Evolutionary conservation across 2,888 invertebrate species (phyloP).

Genomic region (Torymus auratus): DNA sequence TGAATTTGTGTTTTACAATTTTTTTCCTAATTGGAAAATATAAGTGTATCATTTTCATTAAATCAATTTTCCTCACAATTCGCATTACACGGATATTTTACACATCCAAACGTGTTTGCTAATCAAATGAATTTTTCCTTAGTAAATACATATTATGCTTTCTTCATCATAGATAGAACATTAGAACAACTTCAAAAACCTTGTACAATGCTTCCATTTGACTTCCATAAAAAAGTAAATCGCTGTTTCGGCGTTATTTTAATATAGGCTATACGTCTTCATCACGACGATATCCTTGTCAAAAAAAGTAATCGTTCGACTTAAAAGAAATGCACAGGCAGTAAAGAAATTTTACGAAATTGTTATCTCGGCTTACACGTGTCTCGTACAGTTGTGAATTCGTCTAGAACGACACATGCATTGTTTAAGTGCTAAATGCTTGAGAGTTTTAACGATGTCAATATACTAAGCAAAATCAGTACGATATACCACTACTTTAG

Average conservation of each 20-base stretch:
- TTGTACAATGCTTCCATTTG: slow-evolving; percentile 56
- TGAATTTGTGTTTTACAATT: slow-evolving; percentile 57
- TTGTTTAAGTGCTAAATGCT: slow-evolving; percentile 51
- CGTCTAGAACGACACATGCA: slow-evolving; percentile 53
- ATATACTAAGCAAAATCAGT: slow-evolving; percentile 38
- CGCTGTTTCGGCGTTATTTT: slow-evolving; percentile 25
- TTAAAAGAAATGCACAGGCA: slow-evolving; percentile 58
- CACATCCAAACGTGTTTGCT: slow-evolving; percentile 28
- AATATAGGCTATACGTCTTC: slow-evolving; percentile 33
- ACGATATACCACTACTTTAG: slow-evolving; percentile 38
- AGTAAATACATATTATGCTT: slow-evolving; percentile 53
- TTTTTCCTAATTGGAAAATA: slow-evolving; percentile 41
- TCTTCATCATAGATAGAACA: slow-evolving; percentile 40
- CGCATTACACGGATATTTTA: slow-evolving; percentile 13
- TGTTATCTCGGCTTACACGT: slow-evolving; percentile 55
- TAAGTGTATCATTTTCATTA: slow-evolving; percentile 41
- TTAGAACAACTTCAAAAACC: slow-evolving; percentile 51
- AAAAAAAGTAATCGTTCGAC: slow-evolving; percentile 46
- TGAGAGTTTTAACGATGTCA: slow-evolving; percentile 40
- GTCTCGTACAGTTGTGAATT: slow-evolving; percentile 53
- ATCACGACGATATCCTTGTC: slow-evolving; percentile 37
- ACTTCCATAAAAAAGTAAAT: slow-evolving; percentile 53
- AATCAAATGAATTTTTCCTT: slow-evolving; percentile 37
- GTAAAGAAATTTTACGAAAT: slow-evolving; percentile 55
- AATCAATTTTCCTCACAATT: slow-evolving; percentile 21